These are phyloP conservation scores for Hirtodrosophila confusa DNA, from an alignment of 2,888 invertebrate genomes.

Conservation along the genomic window DNA sequence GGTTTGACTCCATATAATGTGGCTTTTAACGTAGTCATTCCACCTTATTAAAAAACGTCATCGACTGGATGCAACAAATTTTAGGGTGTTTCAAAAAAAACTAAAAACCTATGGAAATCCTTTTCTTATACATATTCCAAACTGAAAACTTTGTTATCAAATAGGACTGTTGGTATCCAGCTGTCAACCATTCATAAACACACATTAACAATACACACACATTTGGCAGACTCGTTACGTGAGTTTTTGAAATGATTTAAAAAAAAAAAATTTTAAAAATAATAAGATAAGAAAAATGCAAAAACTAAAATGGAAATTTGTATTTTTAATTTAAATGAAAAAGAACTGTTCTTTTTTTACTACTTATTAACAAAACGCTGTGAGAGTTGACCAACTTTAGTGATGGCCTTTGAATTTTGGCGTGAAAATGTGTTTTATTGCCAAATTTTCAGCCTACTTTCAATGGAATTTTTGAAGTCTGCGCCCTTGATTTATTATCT, in stretches of 20 bases:
- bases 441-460: conserved; percentile 46
- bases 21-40: conserved; percentile 36
- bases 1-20: conserved; percentile 13
- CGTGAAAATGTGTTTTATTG: conserved; percentile 37
- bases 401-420: conserved; percentile 69
- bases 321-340: conserved; percentile 39
- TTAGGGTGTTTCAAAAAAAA: conserved; percentile 3
- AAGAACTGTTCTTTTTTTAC: conserved; percentile 43
- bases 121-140: neutral
- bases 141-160: conserved; percentile 2
- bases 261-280: conserved; percentile 43
- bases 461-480: conserved; percentile 78
- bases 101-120: neutral
- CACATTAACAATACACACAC: conserved; percentile 18
- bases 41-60: conserved; percentile 21
- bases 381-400: conserved; percentile 75
- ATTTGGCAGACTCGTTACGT: conserved; percentile 41
- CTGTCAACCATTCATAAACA: conserved; percentile 24
- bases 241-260: conserved; percentile 48
- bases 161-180: conserved; percentile 24
- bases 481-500: conserved; percentile 80
- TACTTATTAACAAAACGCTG: conserved; percentile 70
- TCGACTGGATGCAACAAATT: conserved; percentile 11
- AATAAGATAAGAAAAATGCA: conserved; percentile 47
- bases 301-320: conserved; percentile 33